Percentiles rank a stretch among this genome's conserved stretches.
phyloP scores from a whole-genome alignment of 2,888 invertebrate species.

The Dryobota labecula region DNA sequence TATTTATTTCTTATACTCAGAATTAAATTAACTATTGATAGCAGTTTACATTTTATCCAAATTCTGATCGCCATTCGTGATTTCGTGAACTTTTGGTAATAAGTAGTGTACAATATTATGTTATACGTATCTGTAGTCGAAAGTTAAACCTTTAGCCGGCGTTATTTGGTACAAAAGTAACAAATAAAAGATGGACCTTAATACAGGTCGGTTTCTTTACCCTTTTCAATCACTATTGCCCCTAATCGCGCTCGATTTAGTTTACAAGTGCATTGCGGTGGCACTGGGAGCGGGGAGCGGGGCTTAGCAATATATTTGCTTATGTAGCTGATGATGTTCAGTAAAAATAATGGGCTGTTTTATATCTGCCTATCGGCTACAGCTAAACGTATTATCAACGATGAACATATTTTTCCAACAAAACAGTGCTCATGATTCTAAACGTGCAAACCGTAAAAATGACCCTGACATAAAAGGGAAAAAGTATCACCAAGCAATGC shows the following conservation, averaged over 20 bases:
- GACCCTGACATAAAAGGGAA: no score
- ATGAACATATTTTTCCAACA: no score
- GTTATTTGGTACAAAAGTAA: conserved; percentile 76
- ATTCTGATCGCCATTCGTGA: conserved; percentile 35
- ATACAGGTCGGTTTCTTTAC: conserved; percentile 83
- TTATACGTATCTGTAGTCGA: conserved; percentile 64
- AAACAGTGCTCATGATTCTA: no score
- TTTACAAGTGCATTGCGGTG: conserved; percentile 75
- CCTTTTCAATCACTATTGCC: conserved; percentile 89
- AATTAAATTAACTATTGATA: conserved; percentile 2
- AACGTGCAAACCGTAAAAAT: no score
- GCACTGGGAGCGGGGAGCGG: conserved; percentile 59
- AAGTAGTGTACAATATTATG: conserved; percentile 65
- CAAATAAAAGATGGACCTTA: conserved; percentile 79
- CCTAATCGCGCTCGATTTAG: conserved; percentile 86
- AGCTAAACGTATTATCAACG: no score
- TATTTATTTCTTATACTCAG: no score
- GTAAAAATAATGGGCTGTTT: neutral
- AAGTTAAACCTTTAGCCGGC: conserved; percentile 72
- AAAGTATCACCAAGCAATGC: neutral
- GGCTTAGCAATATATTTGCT: no score
- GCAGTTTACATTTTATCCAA: conserved; percentile 27
- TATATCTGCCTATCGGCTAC: no score
- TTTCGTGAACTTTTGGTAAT: conserved; percentile 60
- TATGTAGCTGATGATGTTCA: no score